Conservation (phyloP, 2,797 vertebrate species). For the Myripristis jacobus region DNA sequence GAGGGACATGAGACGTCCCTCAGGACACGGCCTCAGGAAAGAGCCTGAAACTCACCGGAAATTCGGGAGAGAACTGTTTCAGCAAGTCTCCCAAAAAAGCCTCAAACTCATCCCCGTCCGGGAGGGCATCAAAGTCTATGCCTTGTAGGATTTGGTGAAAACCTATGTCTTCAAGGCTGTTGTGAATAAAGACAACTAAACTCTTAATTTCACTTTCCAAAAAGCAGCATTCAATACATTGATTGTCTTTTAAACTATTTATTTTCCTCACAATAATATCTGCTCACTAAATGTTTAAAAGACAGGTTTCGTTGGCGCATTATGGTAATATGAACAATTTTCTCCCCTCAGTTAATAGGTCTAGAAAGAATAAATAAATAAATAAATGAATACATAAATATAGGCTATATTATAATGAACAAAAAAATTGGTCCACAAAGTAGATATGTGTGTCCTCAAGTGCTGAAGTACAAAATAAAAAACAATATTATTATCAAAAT, state of each 20-base stretch:
- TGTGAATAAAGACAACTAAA: slow-evolving; percentile 96
- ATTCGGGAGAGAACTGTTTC: slow-evolving; percentile 86
- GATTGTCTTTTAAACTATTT: slow-evolving; percentile 90
- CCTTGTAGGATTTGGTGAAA: slow-evolving; percentile 92
- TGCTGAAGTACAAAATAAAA: slow-evolving; percentile 97
- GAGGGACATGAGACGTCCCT: slow-evolving; percentile 64
- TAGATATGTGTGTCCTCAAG: slow-evolving; percentile 94
- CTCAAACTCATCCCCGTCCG: slow-evolving; percentile 89
- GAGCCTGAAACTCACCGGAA: slow-evolving; percentile 87
- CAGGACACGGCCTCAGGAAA: slow-evolving; percentile 77
- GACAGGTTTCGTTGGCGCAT: slow-evolving; percentile 90
- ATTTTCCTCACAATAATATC: slow-evolving; percentile 84
- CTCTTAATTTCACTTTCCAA: slow-evolving; percentile 94
- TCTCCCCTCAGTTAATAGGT: slow-evolving; percentile 85
- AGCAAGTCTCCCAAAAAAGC: slow-evolving; percentile 89
- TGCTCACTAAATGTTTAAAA: slow-evolving; percentile 87
- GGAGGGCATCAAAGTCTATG: slow-evolving; percentile 91
- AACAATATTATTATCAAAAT: slow-evolving; percentile 99
- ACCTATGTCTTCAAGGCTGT: slow-evolving; percentile 95
- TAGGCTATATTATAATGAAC: slow-evolving; percentile 84
- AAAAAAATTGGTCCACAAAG: slow-evolving; percentile 93
- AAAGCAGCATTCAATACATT: slow-evolving; percentile 96
- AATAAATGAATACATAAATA: slow-evolving; percentile 78
- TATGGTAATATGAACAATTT: slow-evolving; percentile 85
- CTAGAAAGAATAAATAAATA: slow-evolving; percentile 75